Percentiles rank a stretch among this genome's conserved stretches.
These are phyloP conservation scores for Clarias fuscus DNA, from an alignment of 2,797 vertebrate species.

Conservation along the genomic window DNA sequence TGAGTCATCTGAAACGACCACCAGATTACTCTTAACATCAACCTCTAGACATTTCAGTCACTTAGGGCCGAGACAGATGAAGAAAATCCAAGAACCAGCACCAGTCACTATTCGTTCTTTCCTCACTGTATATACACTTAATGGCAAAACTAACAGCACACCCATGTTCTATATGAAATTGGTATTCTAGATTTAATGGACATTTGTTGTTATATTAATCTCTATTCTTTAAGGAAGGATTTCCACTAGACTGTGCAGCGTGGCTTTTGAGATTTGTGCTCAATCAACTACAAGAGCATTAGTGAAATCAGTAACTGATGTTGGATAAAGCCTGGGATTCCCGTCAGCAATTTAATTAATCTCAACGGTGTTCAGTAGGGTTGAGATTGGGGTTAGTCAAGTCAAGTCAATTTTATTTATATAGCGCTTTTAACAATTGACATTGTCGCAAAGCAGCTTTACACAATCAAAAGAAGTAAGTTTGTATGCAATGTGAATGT, in stretches of 20 bases:
- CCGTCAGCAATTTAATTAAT: background rate
- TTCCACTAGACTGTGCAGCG: background rate
- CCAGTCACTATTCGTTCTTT: background rate
- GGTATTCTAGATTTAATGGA: background rate
- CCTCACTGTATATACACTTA: background rate
- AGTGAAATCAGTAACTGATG: background rate
- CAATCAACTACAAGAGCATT: background rate
- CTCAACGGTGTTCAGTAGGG: background rate
- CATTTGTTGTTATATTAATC: background rate
- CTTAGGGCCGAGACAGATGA: background rate
- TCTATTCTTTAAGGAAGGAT: background rate
- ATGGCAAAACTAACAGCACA: background rate
- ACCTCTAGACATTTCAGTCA: background rate
- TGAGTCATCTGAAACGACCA: slow-evolving; percentile 76
- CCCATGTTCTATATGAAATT: background rate
- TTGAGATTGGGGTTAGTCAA: background rate
- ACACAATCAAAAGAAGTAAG: too few species aligned
- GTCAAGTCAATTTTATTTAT: too few species aligned
- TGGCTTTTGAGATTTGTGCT: background rate
- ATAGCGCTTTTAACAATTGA: too few species aligned
- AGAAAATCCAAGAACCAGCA: background rate
- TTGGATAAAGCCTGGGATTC: background rate
- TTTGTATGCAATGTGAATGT: too few species aligned
- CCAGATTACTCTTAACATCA: background rate
- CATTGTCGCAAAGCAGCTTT: too few species aligned